Evolutionary conservation across 2,888 invertebrate genomes (phyloP), one percentile per base, ranked within the genome.

Genomic region (Himalopsyche tibetana): DNA sequence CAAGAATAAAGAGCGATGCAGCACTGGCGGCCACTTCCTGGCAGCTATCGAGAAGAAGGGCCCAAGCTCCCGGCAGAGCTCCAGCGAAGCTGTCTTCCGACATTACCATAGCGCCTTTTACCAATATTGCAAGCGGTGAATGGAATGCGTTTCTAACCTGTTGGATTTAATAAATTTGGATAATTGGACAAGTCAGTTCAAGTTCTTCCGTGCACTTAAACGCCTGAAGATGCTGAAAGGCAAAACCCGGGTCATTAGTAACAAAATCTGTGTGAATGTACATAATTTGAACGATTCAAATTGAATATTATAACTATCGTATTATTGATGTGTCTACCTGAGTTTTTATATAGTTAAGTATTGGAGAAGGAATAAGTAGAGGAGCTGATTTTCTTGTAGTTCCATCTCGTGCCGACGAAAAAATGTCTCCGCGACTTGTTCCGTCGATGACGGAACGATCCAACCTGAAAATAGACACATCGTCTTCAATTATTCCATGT

Each of bases 51-150:
- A 99, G 91, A 6, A 99, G 93, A 28, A 99, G 93, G 90, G 99
- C 98, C 99, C 99, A 99, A 0, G 98, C 97, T 0, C 98, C 96
- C 0, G 98, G 97, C 87, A 99, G 94, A 56, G 98, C 95, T 89
- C 98, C 98, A 4, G 96, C 94, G 90, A 98, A 98, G 89, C 97
- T 94, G 80, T 98, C 98, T 90, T 98, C 98, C 3, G 95, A 94
- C 91, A 99, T 94, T 5, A 98, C 96, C 0, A 97, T 97, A 0
- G 98, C 98, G 0, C 98, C 97, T 92, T 99, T 99, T 11, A 98
- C 94, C 84, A 99, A 92, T 0, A 96, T 95, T 0, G 98, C 96
- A 81, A 99, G 92, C 0, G 98, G 97, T 36, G 97, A 95, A 91
- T 99, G 99, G 90, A 98, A 98, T 1, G 97, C 95, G 85, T 97